A percentile compares a stretch with the other conserved stretches of the same genome.
These are phyloP conservation scores for Hyalella azteca DNA, from an alignment of 2,888 invertebrate genomes.

Conservation along the genomic window DNA sequence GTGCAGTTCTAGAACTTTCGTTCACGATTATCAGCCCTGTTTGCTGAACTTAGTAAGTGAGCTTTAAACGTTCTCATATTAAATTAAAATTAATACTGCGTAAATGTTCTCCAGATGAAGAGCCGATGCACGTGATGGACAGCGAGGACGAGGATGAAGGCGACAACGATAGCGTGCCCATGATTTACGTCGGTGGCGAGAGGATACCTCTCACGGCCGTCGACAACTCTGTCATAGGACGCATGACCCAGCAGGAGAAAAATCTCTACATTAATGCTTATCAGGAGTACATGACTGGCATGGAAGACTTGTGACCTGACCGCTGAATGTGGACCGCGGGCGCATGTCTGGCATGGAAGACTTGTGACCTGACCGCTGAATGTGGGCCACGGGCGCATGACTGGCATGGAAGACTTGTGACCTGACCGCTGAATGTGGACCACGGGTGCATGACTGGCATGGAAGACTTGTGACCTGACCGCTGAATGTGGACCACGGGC, in stretches of 20 bases:
- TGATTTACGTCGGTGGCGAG: conserved; percentile 80
- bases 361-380: conserved; percentile 10
- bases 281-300: conserved; percentile 73
- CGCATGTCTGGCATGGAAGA: conserved; percentile 64
- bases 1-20: too few relatives aligned
- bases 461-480: too few relatives aligned
- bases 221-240: conserved; percentile 82
- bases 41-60: too few relatives aligned
- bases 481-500: too few relatives aligned
- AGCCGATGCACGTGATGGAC: conserved; percentile 39
- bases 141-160: conserved; percentile 70
- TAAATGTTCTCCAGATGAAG: conserved; percentile 22
- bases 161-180: conserved; percentile 79
- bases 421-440: too few relatives aligned
- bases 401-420: too few relatives aligned
- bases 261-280: conserved; percentile 92
- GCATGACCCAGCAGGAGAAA: conserved; percentile 91
- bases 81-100: too few relatives aligned
- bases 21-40: too few relatives aligned
- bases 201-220: conserved; percentile 83
- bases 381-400: too few relatives aligned
- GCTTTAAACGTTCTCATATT: too few relatives aligned
- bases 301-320: conserved; percentile 46
- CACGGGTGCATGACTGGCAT: too few relatives aligned
- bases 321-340: conserved; percentile 82